Percentiles rank a stretch among this genome's conserved stretches.
Conservation (phyloP, 92 coral and sea anemone species). For the Plumapathes pennacea region DNA sequence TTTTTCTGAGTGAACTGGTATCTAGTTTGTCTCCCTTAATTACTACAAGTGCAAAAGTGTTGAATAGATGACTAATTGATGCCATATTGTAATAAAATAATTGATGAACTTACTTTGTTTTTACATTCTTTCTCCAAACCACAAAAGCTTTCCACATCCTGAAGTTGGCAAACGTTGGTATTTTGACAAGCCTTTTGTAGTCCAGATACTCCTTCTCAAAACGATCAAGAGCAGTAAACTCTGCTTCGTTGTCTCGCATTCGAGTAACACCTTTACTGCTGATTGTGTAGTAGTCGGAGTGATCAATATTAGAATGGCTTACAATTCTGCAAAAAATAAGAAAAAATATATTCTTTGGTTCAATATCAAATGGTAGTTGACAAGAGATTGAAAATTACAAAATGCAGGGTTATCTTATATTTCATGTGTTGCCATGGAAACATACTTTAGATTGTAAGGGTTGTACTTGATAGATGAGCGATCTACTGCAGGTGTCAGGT, state of each 20-base stretch:
- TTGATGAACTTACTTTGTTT: constrained; percentile 76
- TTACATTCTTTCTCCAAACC: constrained; percentile 96
- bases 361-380: not conserved
- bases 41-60: too few species aligned
- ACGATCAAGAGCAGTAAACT: constrained; percentile 85
- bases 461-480: constrained; percentile 92
- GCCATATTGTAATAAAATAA: too few species aligned
- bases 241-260: constrained; percentile 78
- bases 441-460: constrained; percentile 95
- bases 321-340: constrained; percentile 65
- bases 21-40: not conserved
- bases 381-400: not conserved
- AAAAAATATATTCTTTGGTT: too few species aligned
- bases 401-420: not conserved
- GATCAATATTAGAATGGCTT: constrained; percentile 83
- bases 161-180: constrained; percentile 92
- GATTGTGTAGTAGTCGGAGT: constrained; percentile 89
- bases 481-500: constrained; percentile 95
- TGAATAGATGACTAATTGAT: too few species aligned
- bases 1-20: not conserved
- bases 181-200: constrained; percentile 80
- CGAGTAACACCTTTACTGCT: constrained; percentile 89
- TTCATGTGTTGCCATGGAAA: not conserved
- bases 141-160: constrained; percentile 99
- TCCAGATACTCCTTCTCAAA: constrained; percentile 90